Evolutionary conservation across 2,113 vertebrate genomes (phyloP).

Genomic region (Chitala chitala): DNA sequence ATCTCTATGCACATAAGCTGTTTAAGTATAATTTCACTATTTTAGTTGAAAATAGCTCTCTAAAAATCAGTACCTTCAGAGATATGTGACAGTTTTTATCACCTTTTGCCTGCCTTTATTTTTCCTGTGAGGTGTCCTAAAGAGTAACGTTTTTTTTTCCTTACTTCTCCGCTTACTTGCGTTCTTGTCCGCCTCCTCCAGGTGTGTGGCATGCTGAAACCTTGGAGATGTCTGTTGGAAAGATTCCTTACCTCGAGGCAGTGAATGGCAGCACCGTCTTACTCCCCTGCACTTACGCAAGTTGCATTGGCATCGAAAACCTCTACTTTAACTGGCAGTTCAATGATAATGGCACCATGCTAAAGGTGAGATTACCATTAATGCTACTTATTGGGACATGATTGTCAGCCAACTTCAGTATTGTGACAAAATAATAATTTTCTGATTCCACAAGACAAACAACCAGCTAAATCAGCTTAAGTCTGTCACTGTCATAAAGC

Average conservation of each 20-base stretch:
- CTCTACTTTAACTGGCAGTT: conserved; percentile 79
- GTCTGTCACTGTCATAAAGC: no score
- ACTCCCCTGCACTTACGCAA: conserved; percentile 77
- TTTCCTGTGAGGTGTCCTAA: background rate
- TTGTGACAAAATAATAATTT: no score
- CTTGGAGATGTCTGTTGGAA: conserved; percentile 82
- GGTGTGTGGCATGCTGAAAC: conserved; percentile 53
- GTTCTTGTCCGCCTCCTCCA: conserved; percentile 46
- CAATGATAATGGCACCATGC: conserved; percentile 58
- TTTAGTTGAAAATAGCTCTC: no score
- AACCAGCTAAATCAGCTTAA: no score
- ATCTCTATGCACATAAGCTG: no score
- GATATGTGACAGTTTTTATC: background rate
- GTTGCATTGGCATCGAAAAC: conserved; percentile 81
- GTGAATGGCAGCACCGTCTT: conserved; percentile 80
- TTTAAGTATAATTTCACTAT: background rate
- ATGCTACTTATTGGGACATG: background rate
- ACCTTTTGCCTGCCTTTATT: background rate
- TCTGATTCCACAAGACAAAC: no score
- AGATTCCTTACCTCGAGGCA: conserved; percentile 70
- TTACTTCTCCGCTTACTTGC: conserved; percentile 28
- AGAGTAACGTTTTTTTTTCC: background rate
- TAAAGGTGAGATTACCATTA: conserved; percentile 44
- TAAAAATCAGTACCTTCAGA: background rate
- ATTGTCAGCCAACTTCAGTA: no score